Base-by-base conservation (phyloP, 2,888 invertebrate genomes). In the Drosophila kuntzei region DNA sequence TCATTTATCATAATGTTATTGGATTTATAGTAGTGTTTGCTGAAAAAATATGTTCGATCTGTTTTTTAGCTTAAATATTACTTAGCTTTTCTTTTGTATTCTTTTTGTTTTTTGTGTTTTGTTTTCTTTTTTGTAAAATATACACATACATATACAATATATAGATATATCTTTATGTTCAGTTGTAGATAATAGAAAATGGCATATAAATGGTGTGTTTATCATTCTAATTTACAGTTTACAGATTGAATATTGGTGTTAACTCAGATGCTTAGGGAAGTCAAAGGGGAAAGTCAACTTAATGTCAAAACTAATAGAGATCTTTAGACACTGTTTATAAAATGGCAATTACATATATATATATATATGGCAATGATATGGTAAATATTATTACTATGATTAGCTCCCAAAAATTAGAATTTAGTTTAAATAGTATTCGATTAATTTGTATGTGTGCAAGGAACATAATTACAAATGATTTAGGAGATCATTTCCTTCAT, bases 381-480 rank as follows among this genome's bases (percentile, higher is more conserved):
- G 87, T 88, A 58, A 87, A 66, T 76, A 67, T 79, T 82, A 83
- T 37, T 25, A 49, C 49, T 39, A 58, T 47, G 27, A 46, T 47
- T 51, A 39, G 36, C 46, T 46, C 20, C 34, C 44, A 22, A 16
- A 51, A 53, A 58, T 37, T 39, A 57, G 57, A 74, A 61, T 41
- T 51, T 51, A 37, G 29, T 50, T 57, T 41, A n/a, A n/a, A n/a
- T n/a, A 53, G 43, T 44, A 50, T 59, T 46, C 47, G 57, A 50
- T 59, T 67, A 36, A 25, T 50, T 41, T 53, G 32, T 79, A 46
- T 74, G 59, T 77, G 64, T 73, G 71, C 67, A 84, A 91, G 90
- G 90, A 90, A 90, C 90, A 90, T 89, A 90, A 91, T 90, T 90
- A 89, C 91, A 91, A 90, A 90, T 89, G 81, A 91, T 76, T 72